These are phyloP conservation scores for Pheucticus melanocephalus DNA, from an alignment of 2,113 vertebrate species.

Conservation along the genomic window DNA sequence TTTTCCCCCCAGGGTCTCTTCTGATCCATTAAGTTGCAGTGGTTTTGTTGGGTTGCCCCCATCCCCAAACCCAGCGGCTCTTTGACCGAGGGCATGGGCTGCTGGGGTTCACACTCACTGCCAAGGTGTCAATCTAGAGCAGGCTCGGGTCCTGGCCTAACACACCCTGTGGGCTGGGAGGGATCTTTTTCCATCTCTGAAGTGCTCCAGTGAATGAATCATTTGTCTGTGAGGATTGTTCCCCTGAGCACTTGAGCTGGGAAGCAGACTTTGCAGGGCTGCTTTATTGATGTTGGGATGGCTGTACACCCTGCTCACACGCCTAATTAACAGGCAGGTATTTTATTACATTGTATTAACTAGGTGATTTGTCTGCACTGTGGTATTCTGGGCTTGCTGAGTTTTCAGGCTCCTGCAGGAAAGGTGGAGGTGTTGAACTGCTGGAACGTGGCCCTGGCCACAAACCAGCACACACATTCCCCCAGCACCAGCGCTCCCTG, in stretches of 20 bases:
- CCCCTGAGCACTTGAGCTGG: constrained; percentile 40
- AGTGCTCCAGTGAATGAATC: not conserved
- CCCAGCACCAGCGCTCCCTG: not conserved
- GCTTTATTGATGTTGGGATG: constrained; percentile 30
- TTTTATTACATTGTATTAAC: constrained; percentile 39
- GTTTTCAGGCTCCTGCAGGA: not conserved
- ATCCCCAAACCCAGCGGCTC: not conserved
- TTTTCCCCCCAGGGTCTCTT: not conserved
- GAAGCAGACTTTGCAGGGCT: constrained; percentile 14
- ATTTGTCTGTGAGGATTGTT: constrained; percentile 37
- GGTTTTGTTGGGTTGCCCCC: not conserved
- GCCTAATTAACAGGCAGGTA: constrained; percentile 15
- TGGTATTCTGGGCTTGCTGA: not conserved
- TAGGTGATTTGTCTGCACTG: constrained; percentile 47
- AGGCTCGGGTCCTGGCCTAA: not conserved
- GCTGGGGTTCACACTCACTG: not conserved
- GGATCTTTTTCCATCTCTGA: not conserved
- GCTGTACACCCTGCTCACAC: not conserved
- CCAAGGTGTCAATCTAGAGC: not conserved
- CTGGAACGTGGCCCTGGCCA: not conserved
- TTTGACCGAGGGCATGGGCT: not conserved
- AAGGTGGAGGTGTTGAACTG: not conserved
- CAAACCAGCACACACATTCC: not conserved
- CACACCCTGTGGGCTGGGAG: not conserved
- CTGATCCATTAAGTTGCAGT: not conserved